Evolutionary conservation across 2,113 vertebrate genomes (phyloP).

Genomic region (Chloroceryle aenea): DNA sequence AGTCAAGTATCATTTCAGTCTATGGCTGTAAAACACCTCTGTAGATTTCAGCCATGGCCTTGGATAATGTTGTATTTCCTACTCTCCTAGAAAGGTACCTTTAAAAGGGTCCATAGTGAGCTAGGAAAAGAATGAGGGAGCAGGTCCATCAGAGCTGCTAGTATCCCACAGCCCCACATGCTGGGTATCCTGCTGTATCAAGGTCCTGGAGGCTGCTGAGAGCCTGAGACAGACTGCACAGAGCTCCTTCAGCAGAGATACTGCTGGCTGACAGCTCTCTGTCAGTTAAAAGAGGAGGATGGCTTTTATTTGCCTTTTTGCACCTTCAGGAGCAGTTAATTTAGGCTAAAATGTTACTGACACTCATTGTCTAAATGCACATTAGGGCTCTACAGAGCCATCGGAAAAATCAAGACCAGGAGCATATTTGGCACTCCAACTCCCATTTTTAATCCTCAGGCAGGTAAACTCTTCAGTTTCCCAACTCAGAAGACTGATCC

Average conservation of each 20-base stretch:
- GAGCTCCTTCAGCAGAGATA: not conserved
- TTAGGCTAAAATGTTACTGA: not conserved
- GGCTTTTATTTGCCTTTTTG: not conserved
- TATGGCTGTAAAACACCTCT: not conserved
- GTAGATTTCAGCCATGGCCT: not conserved
- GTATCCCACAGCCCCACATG: not conserved
- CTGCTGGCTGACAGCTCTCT: not conserved
- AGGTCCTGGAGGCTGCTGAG: not conserved
- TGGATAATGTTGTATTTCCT: not conserved
- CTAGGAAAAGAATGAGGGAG: not conserved
- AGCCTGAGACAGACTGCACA: not conserved
- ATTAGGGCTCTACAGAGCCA: not conserved
- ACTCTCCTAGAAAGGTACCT: not conserved
- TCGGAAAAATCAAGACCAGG: not conserved
- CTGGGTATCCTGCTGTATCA: not conserved
- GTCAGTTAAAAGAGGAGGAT: not conserved
- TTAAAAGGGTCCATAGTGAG: not conserved
- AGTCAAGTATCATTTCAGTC: not conserved
- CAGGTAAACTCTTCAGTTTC: not conserved
- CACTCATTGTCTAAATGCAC: not conserved
- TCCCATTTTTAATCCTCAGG: not conserved
- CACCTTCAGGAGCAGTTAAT: not conserved
- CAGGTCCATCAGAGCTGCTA: not conserved
- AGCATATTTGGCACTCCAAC: not conserved
- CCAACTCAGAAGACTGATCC: not conserved